These are phyloP conservation scores for Odontophorus gujanensis DNA, from an alignment of 2,113 vertebrate genomes.

Conservation along the genomic window DNA sequence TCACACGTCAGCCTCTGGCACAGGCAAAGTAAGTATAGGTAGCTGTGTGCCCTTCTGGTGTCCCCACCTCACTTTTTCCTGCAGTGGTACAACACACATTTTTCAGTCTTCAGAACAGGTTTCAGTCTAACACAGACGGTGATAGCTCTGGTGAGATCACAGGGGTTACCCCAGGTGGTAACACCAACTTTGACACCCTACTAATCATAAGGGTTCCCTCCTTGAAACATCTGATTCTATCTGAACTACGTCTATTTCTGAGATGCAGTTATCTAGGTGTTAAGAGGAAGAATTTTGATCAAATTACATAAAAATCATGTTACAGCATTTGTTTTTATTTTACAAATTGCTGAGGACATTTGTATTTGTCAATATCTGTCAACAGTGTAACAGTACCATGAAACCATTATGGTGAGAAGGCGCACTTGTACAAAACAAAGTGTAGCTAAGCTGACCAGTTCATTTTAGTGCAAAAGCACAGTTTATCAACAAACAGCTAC, in stretches of 20 bases:
- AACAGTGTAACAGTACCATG: background rate
- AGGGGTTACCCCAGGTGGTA: background rate
- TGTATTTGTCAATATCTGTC: background rate
- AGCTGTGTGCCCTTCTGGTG: rapidly evolving
- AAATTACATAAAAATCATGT: background rate
- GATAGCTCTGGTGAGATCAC: background rate
- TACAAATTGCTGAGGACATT: background rate
- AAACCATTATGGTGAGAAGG: background rate
- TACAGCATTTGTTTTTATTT: background rate
- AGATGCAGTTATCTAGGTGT: background rate
- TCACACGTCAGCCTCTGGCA: background rate
- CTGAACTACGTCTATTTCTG: background rate
- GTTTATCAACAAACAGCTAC: background rate
- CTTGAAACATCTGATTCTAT: background rate
- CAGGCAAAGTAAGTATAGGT: too few species aligned
- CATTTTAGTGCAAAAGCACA: background rate
- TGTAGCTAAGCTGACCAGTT: background rate
- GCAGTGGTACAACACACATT: background rate
- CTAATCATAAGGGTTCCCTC: background rate
- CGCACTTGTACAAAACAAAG: rapidly evolving
- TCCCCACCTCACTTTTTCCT: background rate
- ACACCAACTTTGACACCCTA: background rate
- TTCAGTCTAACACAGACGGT: background rate
- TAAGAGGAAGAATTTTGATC: background rate
- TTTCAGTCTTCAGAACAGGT: background rate